Percentiles rank a stretch among this genome's conserved stretches.
phyloP scores from a whole-genome alignment of 2,888 invertebrate species.

The Patella caerulea region DNA sequence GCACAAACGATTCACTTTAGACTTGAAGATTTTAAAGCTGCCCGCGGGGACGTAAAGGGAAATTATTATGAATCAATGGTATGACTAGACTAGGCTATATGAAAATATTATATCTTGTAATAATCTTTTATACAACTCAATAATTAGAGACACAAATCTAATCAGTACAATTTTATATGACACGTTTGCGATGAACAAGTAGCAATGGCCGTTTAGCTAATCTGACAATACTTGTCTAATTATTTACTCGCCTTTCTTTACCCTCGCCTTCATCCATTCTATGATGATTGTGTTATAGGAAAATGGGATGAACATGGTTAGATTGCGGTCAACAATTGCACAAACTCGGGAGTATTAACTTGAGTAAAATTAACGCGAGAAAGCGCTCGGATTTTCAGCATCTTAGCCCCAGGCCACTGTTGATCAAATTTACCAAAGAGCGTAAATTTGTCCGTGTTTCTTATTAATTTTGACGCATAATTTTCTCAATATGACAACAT shows the following conservation, averaged over 20 bases:
- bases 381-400: constrained; percentile 1
- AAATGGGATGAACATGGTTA: constrained; percentile 10
- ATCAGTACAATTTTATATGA: no score
- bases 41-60: no score
- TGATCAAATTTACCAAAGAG: constrained; percentile 11
- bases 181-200: no score
- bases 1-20: no score
- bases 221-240: constrained; percentile 10
- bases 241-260: background rate
- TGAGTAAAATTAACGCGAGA: constrained; percentile 3
- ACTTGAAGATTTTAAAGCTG: no score
- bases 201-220: constrained; percentile 3
- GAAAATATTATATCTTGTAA: constrained; percentile 7
- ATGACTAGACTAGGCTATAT: background rate
- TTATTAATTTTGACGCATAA: constrained; percentile 9
- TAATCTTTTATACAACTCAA: background rate
- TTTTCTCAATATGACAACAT: constrained; percentile 4
- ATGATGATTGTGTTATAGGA: constrained; percentile 5
- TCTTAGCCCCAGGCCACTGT: background rate
- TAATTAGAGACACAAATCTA: background rate
- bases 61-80: background rate
- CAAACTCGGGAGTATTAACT: background rate
- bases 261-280: background rate
- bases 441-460: constrained; percentile 7
- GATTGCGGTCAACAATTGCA: constrained; percentile 10